Evolutionary conservation across 2,797 vertebrate species (phyloP).

Genomic region (Silurus lanzhouensis): DNA sequence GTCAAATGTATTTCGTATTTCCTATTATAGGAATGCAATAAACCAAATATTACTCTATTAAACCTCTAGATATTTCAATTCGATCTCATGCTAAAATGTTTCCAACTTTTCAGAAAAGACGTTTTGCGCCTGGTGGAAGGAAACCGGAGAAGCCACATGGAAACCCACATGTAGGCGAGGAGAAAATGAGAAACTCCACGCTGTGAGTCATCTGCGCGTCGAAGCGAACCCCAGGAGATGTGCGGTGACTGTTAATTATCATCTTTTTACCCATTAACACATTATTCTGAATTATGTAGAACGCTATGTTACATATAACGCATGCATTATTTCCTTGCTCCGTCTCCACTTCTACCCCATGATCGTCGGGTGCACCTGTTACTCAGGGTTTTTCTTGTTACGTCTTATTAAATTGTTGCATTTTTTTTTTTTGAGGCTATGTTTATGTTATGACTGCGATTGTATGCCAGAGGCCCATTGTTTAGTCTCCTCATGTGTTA

Average conservation of each 20-base stretch:
- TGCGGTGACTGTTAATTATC: neutral
- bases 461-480: neutral
- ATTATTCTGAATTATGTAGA: neutral
- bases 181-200: neutral
- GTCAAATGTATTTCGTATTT: neutral
- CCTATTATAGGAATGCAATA: neutral
- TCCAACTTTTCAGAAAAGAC: neutral
- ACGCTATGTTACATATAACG: neutral
- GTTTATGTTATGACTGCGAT: constrained; percentile 9
- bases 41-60: neutral
- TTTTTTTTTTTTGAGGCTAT: neutral
- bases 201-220: neutral
- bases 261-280: neutral
- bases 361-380: neutral
- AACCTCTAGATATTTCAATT: neutral
- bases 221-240: neutral
- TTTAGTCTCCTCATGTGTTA: neutral
- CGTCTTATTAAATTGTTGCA: neutral
- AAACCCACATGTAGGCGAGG: neutral
- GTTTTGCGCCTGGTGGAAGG: neutral
- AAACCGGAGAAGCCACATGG: neutral
- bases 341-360: neutral
- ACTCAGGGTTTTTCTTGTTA: neutral
- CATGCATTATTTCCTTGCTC: no score
- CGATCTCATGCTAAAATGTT: neutral